Evolutionary conservation across 2,888 invertebrate species (phyloP).

Genomic region (Eupeodes luniger): DNA sequence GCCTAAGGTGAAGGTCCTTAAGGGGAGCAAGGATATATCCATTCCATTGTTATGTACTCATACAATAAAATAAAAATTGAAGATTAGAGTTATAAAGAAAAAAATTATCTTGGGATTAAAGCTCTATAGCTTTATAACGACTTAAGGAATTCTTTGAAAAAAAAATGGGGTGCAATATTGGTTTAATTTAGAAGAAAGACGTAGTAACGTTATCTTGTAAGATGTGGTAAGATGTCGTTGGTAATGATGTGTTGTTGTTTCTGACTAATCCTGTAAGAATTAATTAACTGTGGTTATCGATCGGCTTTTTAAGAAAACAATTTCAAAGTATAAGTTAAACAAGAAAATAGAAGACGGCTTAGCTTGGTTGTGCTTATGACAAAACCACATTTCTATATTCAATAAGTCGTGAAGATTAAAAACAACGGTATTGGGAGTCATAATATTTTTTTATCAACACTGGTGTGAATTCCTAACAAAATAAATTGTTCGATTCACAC

Average conservation of each 20-base stretch:
- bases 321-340: too few species aligned
- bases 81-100: slow-evolving; percentile 15
- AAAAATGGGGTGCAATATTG: background rate
- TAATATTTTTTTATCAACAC: too few species aligned
- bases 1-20: background rate
- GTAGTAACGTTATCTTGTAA: too few species aligned
- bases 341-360: too few species aligned
- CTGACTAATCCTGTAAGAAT: background rate
- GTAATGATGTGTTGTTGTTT: background rate
- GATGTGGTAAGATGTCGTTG: background rate
- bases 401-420: too few species aligned
- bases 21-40: background rate
- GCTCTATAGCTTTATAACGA: background rate
- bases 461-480: too few species aligned
- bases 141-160: too few species aligned
- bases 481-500: too few species aligned
- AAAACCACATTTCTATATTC: too few species aligned
- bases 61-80: slow-evolving; percentile 2
- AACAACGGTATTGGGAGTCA: too few species aligned
- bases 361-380: too few species aligned
- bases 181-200: background rate
- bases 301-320: background rate
- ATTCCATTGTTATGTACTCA: background rate
- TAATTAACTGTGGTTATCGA: background rate
- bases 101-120: background rate